Conservation (phyloP, 2,888 invertebrate genomes). For the Rhagium mordax region DNA sequence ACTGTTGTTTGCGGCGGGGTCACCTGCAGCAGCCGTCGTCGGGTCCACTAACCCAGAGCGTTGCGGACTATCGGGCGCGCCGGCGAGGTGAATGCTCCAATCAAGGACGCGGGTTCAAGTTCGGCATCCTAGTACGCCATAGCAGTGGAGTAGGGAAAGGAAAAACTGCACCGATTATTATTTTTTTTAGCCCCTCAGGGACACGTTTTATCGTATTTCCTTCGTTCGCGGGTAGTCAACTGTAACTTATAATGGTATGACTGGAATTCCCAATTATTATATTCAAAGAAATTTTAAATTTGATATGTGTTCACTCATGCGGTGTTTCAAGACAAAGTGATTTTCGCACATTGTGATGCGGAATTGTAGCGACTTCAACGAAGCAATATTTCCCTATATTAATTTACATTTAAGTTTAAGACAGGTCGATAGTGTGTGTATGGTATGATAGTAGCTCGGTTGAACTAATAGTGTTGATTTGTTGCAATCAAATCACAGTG, state of each 20-base stretch:
- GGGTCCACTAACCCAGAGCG: constrained; percentile 56
- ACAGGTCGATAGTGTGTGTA: too few relatives aligned
- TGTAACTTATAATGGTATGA: constrained; percentile 11
- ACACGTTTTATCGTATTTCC: background rate
- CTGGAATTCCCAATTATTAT: constrained; percentile 3
- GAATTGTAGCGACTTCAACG: background rate
- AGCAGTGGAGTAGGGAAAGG: constrained; percentile 5
- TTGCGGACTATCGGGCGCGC: constrained; percentile 46
- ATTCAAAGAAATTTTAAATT: constrained; percentile 8
- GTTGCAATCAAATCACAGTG: too few relatives aligned
- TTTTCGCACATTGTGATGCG: background rate
- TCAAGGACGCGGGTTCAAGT: constrained; percentile 61
- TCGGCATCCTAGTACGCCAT: constrained; percentile 37
- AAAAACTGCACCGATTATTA: constrained; percentile 6
- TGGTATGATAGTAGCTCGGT: too few relatives aligned
- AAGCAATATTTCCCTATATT: too few relatives aligned
- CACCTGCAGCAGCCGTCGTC: constrained; percentile 28
- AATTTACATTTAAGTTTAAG: too few relatives aligned
- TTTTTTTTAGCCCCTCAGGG: background rate
- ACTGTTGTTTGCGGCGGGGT: background rate
- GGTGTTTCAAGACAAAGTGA: background rate
- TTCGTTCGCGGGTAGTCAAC: constrained; percentile 3
- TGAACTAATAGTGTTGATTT: too few relatives aligned
- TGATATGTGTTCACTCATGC: background rate
- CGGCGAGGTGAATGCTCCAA: constrained; percentile 60